Conservation (phyloP, 1,140 invertebrate genomes). For the Cydia amplana region DNA sequence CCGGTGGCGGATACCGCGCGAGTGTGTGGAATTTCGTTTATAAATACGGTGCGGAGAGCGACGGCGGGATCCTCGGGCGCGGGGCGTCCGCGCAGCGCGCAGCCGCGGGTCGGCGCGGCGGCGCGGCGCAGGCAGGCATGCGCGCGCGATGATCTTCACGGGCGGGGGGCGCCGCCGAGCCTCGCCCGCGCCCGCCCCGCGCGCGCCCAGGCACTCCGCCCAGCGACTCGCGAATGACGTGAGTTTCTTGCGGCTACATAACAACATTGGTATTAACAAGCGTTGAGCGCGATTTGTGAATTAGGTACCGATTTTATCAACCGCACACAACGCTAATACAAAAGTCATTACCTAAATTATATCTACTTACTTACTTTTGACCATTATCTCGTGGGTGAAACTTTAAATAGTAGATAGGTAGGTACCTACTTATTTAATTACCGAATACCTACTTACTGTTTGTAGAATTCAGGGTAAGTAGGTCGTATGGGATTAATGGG, state of each 20-base stretch:
- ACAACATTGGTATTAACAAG: not conserved
- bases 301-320: not conserved
- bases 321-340: not conserved
- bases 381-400: no score
- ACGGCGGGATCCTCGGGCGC: conserved; percentile 33
- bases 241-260: conserved; percentile 41
- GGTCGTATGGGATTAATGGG: no score
- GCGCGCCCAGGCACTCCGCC: conserved; percentile 52
- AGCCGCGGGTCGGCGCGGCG: conserved; percentile 41
- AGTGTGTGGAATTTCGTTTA: conserved; percentile 70
- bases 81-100: conserved; percentile 37
- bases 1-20: conserved; percentile 63
- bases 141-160: conserved; percentile 69
- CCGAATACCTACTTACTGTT: no score
- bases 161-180: conserved; percentile 68
- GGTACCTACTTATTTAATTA: no score
- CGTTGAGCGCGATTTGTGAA: not conserved
- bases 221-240: conserved; percentile 61
- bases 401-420: no score
- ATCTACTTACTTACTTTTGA: not conserved
- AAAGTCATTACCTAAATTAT: not conserved
- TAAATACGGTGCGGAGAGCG: conserved; percentile 64
- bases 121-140: conserved; percentile 46
- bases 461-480: no score
- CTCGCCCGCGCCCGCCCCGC: conserved; percentile 52